A percentile compares a stretch with the other conserved stretches of the same genome.
phyloP scores from a whole-genome alignment of 2,797 vertebrate genomes.

The Hylomyscus alleni region DNA sequence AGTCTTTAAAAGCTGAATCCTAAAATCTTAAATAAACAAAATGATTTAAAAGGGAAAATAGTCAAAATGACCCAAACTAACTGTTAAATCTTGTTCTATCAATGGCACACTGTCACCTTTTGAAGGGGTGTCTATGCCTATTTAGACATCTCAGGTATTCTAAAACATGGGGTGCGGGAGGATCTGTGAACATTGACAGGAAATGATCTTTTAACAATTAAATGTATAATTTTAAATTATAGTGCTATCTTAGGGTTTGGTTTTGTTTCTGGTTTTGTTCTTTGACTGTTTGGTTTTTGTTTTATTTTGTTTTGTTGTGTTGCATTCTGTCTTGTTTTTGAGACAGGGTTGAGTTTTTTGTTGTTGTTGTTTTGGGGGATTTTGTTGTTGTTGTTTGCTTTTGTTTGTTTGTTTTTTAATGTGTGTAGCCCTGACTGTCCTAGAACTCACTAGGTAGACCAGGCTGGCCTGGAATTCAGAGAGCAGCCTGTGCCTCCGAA shows the following conservation, averaged over 20 bases:
- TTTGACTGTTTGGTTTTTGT: background rate
- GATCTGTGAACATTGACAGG: background rate
- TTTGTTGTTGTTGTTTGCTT: no score
- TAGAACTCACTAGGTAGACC: background rate
- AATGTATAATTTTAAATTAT: constrained; percentile 53
- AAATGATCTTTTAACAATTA: constrained; percentile 1
- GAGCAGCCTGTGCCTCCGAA: background rate
- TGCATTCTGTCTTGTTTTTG: background rate
- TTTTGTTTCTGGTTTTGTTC: background rate
- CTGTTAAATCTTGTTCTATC: constrained; percentile 11
- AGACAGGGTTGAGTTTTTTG: background rate
- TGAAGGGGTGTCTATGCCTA: background rate
- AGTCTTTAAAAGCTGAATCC: constrained; percentile 32
- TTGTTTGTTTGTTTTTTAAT: background rate
- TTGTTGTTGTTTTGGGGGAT: no score
- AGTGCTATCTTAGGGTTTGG: background rate
- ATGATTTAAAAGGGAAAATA: constrained; percentile 7
- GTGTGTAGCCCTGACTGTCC: background rate
- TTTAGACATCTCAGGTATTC: background rate
- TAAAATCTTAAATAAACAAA: constrained; percentile 61
- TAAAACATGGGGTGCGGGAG: background rate
- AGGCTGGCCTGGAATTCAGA: background rate
- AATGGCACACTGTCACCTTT: background rate
- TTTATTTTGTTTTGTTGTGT: fast-evolving
- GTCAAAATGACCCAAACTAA: background rate